Evolutionary conservation across 2,888 invertebrate species (phyloP), one percentile per base, ranked within the genome.

Genomic region (Caenorhabditis parvicauda): DNA sequence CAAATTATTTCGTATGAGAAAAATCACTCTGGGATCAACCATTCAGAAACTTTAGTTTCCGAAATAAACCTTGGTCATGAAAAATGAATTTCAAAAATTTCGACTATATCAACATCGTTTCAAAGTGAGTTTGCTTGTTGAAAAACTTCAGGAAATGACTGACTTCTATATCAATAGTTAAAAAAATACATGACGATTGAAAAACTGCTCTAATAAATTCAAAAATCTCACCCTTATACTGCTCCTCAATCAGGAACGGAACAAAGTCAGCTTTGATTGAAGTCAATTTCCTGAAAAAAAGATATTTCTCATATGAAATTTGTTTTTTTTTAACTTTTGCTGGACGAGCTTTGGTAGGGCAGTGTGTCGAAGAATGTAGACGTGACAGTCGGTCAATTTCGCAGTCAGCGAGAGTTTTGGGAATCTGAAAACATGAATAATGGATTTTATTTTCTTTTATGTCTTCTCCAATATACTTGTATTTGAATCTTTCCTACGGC

Each of bases 261-360:
- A 78, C 59, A 19, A 78, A 63, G 49, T 78, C 78, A 27, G 75
- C 78, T 60, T 80, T 78, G 44, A 78, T 59, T 1, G 77, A 78
- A 0, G 72, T 56, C 22, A 72, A 58, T 1, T 63, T 43, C 17
- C 75, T 74, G 43, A 38, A 72, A 48, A 35, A 22, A 12, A 27
- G 28, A n/a, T 3, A 17, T 6, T 38, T 38, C 22, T 9, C 14
- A 54, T 25, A 28, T 1, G 32, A 46, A 7, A 5, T 44, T 29
- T 35, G 9, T 32, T 19, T 7, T 14, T 35, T 28, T 44, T 12
- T 24, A 6, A 56, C 61, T 61, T 61, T 14, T 46, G 24, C 17
- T 47, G 29, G 3, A 29, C 38, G 5, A 65, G 48, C 5, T 54
- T 27, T 6, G 49, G 51, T 9, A 70, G 35, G 14, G 52, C 50